Conservation (phyloP, 2,888 invertebrate genomes). For the Melolontha melolontha region DNA sequence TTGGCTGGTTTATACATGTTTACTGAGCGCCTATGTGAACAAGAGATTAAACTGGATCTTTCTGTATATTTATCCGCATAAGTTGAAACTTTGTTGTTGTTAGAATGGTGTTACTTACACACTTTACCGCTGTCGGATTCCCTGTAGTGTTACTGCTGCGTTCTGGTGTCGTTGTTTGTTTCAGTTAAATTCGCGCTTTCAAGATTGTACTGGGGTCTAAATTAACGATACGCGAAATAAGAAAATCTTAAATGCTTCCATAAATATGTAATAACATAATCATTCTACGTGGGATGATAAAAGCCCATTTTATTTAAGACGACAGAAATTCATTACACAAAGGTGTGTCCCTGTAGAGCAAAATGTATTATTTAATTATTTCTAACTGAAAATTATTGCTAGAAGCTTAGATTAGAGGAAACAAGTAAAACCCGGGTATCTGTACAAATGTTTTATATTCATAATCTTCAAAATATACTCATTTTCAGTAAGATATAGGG, state of each 20-base stretch:
- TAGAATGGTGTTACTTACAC: neutral
- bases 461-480: no score
- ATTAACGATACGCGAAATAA: constrained; percentile 17
- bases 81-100: constrained; percentile 24
- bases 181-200: constrained; percentile 1
- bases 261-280: constrained; percentile 33
- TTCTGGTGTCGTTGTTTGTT: neutral
- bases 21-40: constrained; percentile 2
- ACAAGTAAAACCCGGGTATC: no score
- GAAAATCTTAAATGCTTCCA: constrained; percentile 18
- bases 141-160: neutral
- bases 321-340: no score
- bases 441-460: no score
- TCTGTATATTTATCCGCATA: constrained; percentile 12
- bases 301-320: no score
- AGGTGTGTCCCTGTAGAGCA: no score
- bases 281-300: neutral
- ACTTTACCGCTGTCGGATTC: neutral
- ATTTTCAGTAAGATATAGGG: no score
- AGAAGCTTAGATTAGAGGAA: no score
- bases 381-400: no score
- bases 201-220: constrained; percentile 10
- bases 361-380: no score
- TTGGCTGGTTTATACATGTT: constrained; percentile 10
- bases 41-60: constrained; percentile 18